Percentiles rank a stretch among this genome's conserved stretches.
phyloP scores from a whole-genome alignment of 30 jellyfish, hydroid and myxozoan genomes.

The Phacellophora camtschatica region DNA sequence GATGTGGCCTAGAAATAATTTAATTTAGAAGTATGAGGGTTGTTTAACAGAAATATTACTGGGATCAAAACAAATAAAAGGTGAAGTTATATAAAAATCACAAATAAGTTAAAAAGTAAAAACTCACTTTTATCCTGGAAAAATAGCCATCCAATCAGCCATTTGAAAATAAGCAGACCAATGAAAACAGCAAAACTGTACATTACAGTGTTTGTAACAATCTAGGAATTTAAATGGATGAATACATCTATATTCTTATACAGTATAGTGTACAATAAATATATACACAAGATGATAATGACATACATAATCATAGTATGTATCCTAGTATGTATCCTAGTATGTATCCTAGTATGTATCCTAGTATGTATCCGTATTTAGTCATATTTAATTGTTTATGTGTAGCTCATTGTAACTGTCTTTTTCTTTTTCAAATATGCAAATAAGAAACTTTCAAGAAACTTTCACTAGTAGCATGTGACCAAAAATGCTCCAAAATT shows the following conservation, averaged over 20 bases:
- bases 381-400: no score
- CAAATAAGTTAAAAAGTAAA: no score
- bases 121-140: slow-evolving; percentile 87
- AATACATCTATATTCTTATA: no score
- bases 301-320: background rate
- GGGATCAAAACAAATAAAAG: background rate
- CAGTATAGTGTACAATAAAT: no score
- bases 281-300: background rate
- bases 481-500: no score
- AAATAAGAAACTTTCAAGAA: no score
- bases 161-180: slow-evolving; percentile 60
- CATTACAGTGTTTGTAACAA: slow-evolving; percentile 87
- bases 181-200: slow-evolving; percentile 74
- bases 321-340: background rate
- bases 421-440: no score
- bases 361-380: background rate
- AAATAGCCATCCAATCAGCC: slow-evolving; percentile 72
- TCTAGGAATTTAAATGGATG: no score
- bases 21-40: no score
- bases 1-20: no score
- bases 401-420: no score
- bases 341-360: background rate
- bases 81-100: background rate
- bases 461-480: no score
- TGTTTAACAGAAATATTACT: background rate